Base-by-base conservation (phyloP, 2,888 invertebrate species). In the Myathropa florea region DNA sequence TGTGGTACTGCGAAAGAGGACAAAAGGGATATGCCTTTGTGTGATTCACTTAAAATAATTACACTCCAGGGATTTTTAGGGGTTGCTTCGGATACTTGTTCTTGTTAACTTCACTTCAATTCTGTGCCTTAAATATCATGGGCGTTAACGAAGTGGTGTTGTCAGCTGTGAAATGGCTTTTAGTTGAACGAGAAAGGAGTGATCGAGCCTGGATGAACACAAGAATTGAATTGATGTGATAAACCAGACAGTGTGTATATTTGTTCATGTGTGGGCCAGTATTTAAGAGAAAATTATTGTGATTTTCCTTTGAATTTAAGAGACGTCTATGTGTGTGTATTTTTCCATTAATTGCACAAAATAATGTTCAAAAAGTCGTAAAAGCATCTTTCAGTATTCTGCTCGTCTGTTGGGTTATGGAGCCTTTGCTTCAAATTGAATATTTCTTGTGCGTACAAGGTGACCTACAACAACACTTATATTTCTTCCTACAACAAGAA, bases 31-130 rank as follows among this genome's bases (percentile, higher is more conserved):
- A 67, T 30, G 24, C 53, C 46, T 39, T 80, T 80, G 72, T 70
- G 72, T 18, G 80, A 71, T 71, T 80, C 71, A 84, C 75, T 84
- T 83, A 83, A 83, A 79, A 64, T 84, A 75, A 84, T 75, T 84
- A 71, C 80, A 84, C 79, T 75, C 65, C 55, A 75, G 83, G 61
- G 83, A 84, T 75, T 65, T 79, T 64, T 12, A 14, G 28, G 65
- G 75, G 80, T 33, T 53, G 65, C 24, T 76, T 59, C 60, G n/a
- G 46, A 46, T n/a, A 46, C 24, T 64, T 57, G 59, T 65, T 65
- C 24, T 64, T 65, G 68, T 78, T 63, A 63, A 30, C 57, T 28
- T 71, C 61, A 18, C n/a, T 46, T 46, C 46, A 60, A 72, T 65
- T 65, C 18, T 61, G 39, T 6, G 24, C 26, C 71, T 36, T 55